Conservation (phyloP, 2,113 vertebrate species). For the Columba livia region DNA sequence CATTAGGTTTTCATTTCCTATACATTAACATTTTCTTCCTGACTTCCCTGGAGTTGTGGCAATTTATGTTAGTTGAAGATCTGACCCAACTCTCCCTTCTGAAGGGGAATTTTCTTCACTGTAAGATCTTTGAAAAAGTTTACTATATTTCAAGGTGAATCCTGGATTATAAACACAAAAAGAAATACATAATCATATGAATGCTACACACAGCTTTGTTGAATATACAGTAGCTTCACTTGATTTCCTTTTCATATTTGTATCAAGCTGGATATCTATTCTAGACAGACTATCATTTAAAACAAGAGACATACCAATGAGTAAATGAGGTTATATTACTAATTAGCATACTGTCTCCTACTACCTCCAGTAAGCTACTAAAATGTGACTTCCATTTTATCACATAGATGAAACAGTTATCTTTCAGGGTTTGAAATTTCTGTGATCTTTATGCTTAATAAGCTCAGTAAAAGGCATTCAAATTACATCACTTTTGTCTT, state of each 20-base stretch:
- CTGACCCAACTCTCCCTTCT: neutral
- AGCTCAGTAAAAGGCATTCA: conserved; percentile 84
- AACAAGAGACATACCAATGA: conserved; percentile 70
- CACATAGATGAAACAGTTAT: conserved; percentile 85
- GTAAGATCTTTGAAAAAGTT: conserved; percentile 3
- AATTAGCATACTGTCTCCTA: conserved; percentile 80
- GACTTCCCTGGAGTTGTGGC: neutral
- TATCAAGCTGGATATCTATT: conserved; percentile 72
- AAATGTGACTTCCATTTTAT: conserved; percentile 80
- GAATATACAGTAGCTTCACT: conserved; percentile 29
- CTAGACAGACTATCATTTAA: conserved; percentile 70
- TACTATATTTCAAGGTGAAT: conserved; percentile 47
- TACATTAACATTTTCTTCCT: neutral
- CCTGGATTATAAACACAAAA: conserved; percentile 1
- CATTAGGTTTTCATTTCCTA: neutral
- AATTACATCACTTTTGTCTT: conserved; percentile 85
- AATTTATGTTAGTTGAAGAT: neutral
- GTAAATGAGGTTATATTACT: conserved; percentile 81
- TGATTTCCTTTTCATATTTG: conserved; percentile 67
- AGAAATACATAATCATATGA: conserved; percentile 16
- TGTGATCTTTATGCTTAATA: conserved; percentile 87
- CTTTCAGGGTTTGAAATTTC: conserved; percentile 84
- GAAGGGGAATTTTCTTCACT: neutral
- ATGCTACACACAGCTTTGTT: conserved; percentile 18
- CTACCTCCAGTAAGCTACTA: conserved; percentile 74